Evolutionary conservation across 2,888 invertebrate species (phyloP), one percentile per base, ranked within the genome.

Genomic region (Spialia ferax): DNA sequence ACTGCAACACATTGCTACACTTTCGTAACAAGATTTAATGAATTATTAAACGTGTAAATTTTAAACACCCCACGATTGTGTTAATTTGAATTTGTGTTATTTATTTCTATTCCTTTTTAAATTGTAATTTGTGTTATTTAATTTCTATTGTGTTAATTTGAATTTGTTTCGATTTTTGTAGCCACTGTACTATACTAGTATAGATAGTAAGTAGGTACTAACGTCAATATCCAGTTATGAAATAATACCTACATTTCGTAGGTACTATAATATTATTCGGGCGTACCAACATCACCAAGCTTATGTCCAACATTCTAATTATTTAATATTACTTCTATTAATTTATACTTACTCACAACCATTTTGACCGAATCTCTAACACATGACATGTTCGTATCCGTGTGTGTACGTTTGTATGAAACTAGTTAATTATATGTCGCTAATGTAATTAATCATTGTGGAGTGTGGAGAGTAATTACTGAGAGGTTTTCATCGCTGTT

Each of bases 21-120:
- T 70, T 69, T 69, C 62, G 62, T 63, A 69, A 68, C 68, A 60
- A 42, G 63, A 48, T 71, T 69, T 60, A 71, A 68, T 68, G 71
- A 75, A 73, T 70, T 72, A 73, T 57, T 63, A 56, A 59, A 35
- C 35, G 69, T 48, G 68, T 72, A 74, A 73, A 70, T 75, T 72
- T 69, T 66, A 64, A 63, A 68, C 45, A 18, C 45, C 18, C 18
- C 18, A 8, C 18, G 45, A 73, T 71, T 67, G 50, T 69, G 63
- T 68, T 73, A 70, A 73, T 68, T 69, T 66, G 69, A 70, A 72
- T 55, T 48, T 48, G 48, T 42, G 42, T 7, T n/a, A n/a, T n/a
- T n/a, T n/a, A n/a, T n/a, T n/a, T n/a, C n/a, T n/a, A n/a, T n/a
- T n/a, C n/a, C n/a, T n/a, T n/a, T n/a, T n/a, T n/a, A n/a, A n/a